Evolutionary conservation across 2,888 invertebrate species (phyloP), one percentile per base, ranked within the genome.

Genomic region (Phasia obesa): DNA sequence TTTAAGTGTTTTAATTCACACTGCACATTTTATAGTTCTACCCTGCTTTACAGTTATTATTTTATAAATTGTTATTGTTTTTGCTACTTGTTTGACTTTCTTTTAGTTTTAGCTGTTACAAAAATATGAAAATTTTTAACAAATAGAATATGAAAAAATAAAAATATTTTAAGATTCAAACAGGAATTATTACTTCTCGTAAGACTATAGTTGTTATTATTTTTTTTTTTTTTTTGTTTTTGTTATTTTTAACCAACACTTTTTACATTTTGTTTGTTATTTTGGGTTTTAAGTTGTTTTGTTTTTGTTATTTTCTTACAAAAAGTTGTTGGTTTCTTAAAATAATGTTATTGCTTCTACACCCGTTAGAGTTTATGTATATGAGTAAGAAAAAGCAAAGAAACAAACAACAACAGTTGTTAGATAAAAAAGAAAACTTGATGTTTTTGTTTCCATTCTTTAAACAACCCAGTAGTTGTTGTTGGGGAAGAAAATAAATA

Each of bases 271-370:
- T 64, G 57, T 77, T 64, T 62, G 77, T 77, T 77, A 47, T 70
- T 70, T 70, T 77, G 55, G 70, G 47, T 70, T 27, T 44, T 2
- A 11, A 31, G 49, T 35, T 65, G 23, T 17, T n/a, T n/a, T 65
- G 55, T 38, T 47, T 11, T 49, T 57, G 25, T 65, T 57, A 17
- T 21, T n/a, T 70, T 27, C 27, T 44, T 44, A 23, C 9, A 21
- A 51, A 17, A 67, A 42, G 74, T 49, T 65, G 31, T 19, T 15
- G 21, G 17, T 49, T 49, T 44, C 23, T 17, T 27, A 49, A 64
- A 57, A 64, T 78, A 71, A 64, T 64, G 19, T 71, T 78, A 71
- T 78, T 64, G 64, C 70, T 70, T 55, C 6, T 49, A 64, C 70
- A 69, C 70, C 70, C 62, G 17, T 70, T 77, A 62, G 62, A 70